Evolutionary conservation across 2,888 invertebrate species (phyloP).

Genomic region (Andrena praecox): DNA sequence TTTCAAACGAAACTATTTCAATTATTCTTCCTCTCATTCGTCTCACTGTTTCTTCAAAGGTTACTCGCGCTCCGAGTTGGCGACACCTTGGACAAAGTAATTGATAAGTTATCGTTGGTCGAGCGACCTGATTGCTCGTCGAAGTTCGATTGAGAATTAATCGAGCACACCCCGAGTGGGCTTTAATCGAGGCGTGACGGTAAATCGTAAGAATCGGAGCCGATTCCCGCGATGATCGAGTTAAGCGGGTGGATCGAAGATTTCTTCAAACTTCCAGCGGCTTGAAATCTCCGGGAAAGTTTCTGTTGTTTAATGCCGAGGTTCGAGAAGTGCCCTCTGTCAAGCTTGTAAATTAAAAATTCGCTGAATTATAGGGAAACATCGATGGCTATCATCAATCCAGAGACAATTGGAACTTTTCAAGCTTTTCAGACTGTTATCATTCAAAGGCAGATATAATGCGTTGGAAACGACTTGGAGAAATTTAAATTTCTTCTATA

Average conservation of each 20-base stretch:
- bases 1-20: slow-evolving; percentile 10
- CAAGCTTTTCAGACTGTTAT: too few relatives aligned
- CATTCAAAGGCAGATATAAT: too few relatives aligned
- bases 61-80: neutral
- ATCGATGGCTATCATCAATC: too few relatives aligned
- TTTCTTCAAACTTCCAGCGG: slow-evolving; percentile 7
- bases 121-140: slow-evolving; percentile 50
- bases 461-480: too few relatives aligned
- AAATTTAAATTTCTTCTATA: too few relatives aligned
- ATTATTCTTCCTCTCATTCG: neutral
- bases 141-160: slow-evolving; percentile 51
- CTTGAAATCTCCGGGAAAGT: slow-evolving; percentile 18
- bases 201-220: slow-evolving; percentile 41
- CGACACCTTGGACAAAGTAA: slow-evolving; percentile 34
- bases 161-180: slow-evolving; percentile 47
- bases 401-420: too few relatives aligned
- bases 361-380: too few relatives aligned
- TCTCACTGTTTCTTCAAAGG: neutral
- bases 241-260: slow-evolving; percentile 18
- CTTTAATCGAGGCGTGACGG: slow-evolving; percentile 39
- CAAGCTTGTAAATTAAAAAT: too few relatives aligned
- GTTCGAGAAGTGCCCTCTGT: too few relatives aligned
- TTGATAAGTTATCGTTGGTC: slow-evolving; percentile 39
- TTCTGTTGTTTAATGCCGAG: neutral
- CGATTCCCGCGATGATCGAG: slow-evolving; percentile 7